Conservation (phyloP, 1,140 invertebrate genomes). For the Mizuhopecten yessoensis region DNA sequence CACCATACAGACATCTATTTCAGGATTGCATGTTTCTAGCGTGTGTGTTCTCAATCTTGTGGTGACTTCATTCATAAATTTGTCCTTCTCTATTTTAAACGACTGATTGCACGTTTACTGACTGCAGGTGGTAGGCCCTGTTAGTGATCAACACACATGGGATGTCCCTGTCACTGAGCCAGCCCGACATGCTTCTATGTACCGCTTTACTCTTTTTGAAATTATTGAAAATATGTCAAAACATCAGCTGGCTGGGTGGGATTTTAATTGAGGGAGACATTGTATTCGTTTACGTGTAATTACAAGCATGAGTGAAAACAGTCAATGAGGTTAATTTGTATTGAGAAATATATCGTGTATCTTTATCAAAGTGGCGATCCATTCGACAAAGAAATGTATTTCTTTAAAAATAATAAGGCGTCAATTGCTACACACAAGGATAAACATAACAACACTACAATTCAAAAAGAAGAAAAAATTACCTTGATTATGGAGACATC, state of each 20-base stretch:
- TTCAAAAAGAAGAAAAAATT: too few relatives aligned
- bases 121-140: slow-evolving; percentile 12
- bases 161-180: background rate
- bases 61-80: slow-evolving; percentile 14
- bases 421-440: too few relatives aligned
- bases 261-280: background rate
- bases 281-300: background rate
- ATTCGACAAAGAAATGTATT: too few relatives aligned
- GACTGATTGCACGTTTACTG: background rate
- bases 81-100: background rate
- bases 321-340: slow-evolving; percentile 35
- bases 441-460: too few relatives aligned
- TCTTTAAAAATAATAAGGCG: too few relatives aligned
- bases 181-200: background rate
- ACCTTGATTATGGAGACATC: too few relatives aligned
- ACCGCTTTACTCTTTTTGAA: background rate
- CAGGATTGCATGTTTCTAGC: background rate
- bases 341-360: background rate
- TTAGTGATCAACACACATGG: background rate
- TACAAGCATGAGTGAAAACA: slow-evolving; percentile 17
- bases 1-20: background rate
- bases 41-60: slow-evolving; percentile 22
- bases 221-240: slow-evolving; percentile 38
- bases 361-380: background rate
- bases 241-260: background rate